Percentiles rank a stretch among this genome's conserved stretches.
Conservation (phyloP, 2,888 invertebrate species). For the Mellilla xanthometata region DNA sequence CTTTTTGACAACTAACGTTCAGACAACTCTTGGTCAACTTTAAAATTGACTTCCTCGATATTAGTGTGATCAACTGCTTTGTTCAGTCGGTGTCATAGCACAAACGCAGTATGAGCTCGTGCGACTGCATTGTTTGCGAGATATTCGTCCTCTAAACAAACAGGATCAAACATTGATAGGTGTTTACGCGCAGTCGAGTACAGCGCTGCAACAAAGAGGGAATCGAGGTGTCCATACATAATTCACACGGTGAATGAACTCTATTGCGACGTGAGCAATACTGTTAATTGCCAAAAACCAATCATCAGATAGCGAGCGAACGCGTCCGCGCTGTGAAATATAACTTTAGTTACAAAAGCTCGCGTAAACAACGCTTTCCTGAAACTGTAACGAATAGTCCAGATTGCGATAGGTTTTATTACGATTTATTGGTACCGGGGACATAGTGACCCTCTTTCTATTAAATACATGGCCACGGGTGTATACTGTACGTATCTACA, state of each 20-base stretch:
- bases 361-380: slow-evolving; percentile 32
- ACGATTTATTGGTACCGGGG: slow-evolving; percentile 9
- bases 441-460: background rate
- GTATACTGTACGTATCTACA: no score
- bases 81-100: slow-evolving; percentile 18
- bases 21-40: slow-evolving; percentile 50
- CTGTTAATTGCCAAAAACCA: slow-evolving; percentile 83
- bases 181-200: slow-evolving; percentile 42
- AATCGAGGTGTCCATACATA: slow-evolving; percentile 73
- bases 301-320: slow-evolving; percentile 80
- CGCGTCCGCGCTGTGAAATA: slow-evolving; percentile 75
- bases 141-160: slow-evolving; percentile 24
- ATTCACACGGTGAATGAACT: slow-evolving; percentile 80
- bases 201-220: slow-evolving; percentile 66
- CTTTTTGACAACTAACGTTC: slow-evolving; percentile 67
- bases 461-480: no score
- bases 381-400: slow-evolving; percentile 29
- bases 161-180: slow-evolving; percentile 29
- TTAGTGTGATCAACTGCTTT: slow-evolving; percentile 23
- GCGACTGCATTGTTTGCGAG: slow-evolving; percentile 13
- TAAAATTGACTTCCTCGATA: slow-evolving; percentile 35
- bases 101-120: background rate
- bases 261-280: slow-evolving; percentile 78
- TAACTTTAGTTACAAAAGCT: slow-evolving; percentile 75
- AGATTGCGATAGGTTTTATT: slow-evolving; percentile 17